Percentiles rank a stretch among this genome's conserved stretches.
phyloP scores from a whole-genome alignment of 92 coral and sea anemone genomes.

The Epizoanthus scotinus region DNA sequence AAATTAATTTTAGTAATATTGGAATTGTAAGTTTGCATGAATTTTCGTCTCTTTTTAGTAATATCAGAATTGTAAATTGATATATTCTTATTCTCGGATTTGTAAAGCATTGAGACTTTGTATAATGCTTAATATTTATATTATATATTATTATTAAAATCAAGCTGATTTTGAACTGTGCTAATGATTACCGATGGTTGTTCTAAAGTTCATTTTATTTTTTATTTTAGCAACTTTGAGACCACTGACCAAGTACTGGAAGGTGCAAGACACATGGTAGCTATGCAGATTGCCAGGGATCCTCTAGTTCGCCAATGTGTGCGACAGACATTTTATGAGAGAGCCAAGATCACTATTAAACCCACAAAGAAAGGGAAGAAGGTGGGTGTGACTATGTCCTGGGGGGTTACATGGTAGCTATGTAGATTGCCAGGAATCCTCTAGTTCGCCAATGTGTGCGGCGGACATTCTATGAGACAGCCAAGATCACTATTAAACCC shows the following conservation, averaged over 20 bases:
- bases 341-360: conserved; percentile 83
- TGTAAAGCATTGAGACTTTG: no score
- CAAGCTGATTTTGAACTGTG: background rate
- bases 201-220: background rate
- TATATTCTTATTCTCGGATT: no score
- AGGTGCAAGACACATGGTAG: conserved; percentile 96
- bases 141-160: no score
- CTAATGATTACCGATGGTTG: background rate
- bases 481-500: conserved; percentile 79
- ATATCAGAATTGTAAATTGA: no score
- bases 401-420: conserved; percentile 83
- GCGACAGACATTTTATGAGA: conserved; percentile 88
- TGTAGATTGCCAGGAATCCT: conserved; percentile 97
- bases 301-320: conserved; percentile 98
- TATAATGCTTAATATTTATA: no score
- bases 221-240: conserved; percentile 71
- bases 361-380: conserved; percentile 97
- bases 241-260: conserved; percentile 89
- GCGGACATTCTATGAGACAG: conserved; percentile 92
- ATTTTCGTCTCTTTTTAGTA: no score
- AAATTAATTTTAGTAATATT: no score
- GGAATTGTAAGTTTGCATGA: no score
- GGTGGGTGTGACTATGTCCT: conserved; percentile 45
- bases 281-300: conserved; percentile 97
- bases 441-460: conserved; percentile 96